Conservation (phyloP, 2,888 invertebrate genomes). For the Eucera pruinosa region DNA sequence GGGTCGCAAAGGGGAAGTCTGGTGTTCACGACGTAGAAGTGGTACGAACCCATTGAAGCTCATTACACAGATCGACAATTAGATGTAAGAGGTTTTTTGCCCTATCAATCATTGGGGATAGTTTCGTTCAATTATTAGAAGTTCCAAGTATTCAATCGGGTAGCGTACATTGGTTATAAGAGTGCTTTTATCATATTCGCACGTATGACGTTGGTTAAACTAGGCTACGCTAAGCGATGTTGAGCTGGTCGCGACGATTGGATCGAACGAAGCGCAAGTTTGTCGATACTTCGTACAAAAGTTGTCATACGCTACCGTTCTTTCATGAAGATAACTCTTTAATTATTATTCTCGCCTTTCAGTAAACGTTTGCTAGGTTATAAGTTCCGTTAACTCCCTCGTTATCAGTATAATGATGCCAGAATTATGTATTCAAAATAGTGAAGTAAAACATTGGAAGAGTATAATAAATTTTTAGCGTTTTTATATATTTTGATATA, state of each 20-base stretch:
- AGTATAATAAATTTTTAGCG: too few relatives aligned
- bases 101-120: conserved; percentile 40
- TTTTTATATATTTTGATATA: too few relatives aligned
- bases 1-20: too few relatives aligned
- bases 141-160: conserved; percentile 25
- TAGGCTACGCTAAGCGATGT: conserved; percentile 8
- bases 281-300: neutral
- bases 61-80: conserved; percentile 72
- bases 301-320: neutral
- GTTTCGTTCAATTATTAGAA: conserved; percentile 39
- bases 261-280: conserved; percentile 11
- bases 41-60: conserved; percentile 52
- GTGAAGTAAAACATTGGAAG: too few relatives aligned
- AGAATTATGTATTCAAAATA: too few relatives aligned
- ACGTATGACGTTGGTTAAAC: conserved; percentile 2
- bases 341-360: neutral
- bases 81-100: conserved; percentile 62
- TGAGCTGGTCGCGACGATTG: conserved; percentile 7
- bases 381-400: too few relatives aligned
- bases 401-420: too few relatives aligned
- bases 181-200: conserved; percentile 22
- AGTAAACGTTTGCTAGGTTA: neutral
- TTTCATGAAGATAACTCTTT: neutral
- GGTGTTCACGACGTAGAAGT: conserved; percentile 33
- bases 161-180: neutral